Evolutionary conservation across 2,797 vertebrate species (phyloP).

Genomic region (Myotis pilosus): DNA sequence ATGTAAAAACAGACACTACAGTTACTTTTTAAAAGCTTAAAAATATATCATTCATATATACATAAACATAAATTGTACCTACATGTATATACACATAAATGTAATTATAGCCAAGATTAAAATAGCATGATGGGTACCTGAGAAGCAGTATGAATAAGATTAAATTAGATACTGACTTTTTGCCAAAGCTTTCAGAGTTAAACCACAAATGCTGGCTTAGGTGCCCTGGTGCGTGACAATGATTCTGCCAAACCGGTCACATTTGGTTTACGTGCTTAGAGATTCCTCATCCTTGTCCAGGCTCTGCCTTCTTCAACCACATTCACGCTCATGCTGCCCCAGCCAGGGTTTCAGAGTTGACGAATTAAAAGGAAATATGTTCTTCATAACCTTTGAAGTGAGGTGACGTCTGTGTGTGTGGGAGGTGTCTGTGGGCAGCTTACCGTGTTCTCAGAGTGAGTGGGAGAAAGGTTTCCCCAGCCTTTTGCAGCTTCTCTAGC

Average conservation of each 20-base stretch:
- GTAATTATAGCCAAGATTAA: not conserved
- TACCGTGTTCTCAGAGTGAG: not conserved
- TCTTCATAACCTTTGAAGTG: not conserved
- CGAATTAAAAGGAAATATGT: not conserved
- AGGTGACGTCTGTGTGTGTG: not conserved
- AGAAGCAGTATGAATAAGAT: not conserved
- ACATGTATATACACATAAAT: not conserved
- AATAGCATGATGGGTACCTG: not conserved
- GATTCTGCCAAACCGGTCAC: not conserved
- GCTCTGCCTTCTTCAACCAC: not conserved
- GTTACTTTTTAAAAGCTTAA: slow-evolving; percentile 16
- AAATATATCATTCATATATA: not conserved
- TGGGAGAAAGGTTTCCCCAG: not conserved
- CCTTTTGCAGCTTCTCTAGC: not conserved
- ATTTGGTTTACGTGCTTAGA: not conserved
- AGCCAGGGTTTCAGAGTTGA: not conserved
- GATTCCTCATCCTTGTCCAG: not conserved
- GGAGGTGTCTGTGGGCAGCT: rapidly evolving
- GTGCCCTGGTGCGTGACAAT: not conserved
- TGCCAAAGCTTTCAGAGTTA: not conserved
- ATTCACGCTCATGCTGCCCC: not conserved
- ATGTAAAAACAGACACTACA: not conserved
- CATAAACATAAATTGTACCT: not conserved
- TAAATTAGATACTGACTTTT: not conserved
- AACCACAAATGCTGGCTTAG: not conserved